A percentile compares a stretch with the other conserved stretches of the same genome.
Evolutionary conservation across 1,140 invertebrate species (phyloP).

Genomic region (Cydia strobilella): DNA sequence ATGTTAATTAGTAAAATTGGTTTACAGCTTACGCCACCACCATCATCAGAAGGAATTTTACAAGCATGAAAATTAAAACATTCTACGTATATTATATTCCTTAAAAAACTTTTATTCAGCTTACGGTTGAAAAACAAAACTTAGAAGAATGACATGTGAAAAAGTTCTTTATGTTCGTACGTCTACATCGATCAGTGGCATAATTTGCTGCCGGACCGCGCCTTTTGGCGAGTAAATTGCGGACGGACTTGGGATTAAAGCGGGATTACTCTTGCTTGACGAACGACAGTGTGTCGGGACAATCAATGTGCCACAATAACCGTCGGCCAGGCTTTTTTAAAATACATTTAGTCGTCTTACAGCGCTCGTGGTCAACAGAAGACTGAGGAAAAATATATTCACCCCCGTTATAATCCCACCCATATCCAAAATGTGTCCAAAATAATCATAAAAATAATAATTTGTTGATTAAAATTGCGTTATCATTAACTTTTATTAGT

Average conservation of each 20-base stretch:
- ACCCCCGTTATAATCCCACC: too few species aligned
- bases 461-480: background rate
- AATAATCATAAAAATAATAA: too few species aligned
- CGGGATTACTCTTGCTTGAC: background rate
- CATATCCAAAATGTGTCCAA: too few species aligned
- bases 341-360: too few species aligned
- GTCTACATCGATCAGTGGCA: conserved; percentile 4
- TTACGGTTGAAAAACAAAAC: too few species aligned
- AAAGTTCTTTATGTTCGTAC: conserved; percentile 6
- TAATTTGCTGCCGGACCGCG: conserved; percentile 4
- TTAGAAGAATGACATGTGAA: background rate
- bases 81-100: background rate
- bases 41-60: too few species aligned
- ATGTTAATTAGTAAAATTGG: too few species aligned
- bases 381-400: too few species aligned
- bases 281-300: background rate
- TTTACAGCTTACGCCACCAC: too few species aligned
- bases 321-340: too few species aligned
- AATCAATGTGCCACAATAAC: background rate
- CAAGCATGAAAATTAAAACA: too few species aligned
- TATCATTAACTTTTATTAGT: background rate
- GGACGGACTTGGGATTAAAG: conserved; percentile 7
- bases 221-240: conserved; percentile 6
- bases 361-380: too few species aligned
- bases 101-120: background rate